Evolutionary conservation across 2,797 vertebrate species (phyloP).

Genomic region (Parauchenoglanis punctatus): DNA sequence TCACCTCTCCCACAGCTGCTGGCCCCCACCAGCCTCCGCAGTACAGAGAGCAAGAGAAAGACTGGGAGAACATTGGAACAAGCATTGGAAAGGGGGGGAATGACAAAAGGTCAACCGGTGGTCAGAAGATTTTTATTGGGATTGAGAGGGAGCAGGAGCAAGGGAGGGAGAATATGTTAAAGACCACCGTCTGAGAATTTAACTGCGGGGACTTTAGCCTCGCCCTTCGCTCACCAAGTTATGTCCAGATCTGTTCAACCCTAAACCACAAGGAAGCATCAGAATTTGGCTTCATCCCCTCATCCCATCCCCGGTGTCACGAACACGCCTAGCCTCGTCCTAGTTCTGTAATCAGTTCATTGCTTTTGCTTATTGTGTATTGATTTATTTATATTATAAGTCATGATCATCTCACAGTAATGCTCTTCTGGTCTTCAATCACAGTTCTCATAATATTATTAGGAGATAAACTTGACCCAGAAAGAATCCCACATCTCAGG

Average conservation of each 20-base stretch:
- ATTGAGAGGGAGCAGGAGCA: slow-evolving; percentile 70
- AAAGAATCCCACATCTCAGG: slow-evolving; percentile 34
- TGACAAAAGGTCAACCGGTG: slow-evolving; percentile 79
- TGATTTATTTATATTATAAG: slow-evolving; percentile 2
- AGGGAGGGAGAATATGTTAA: slow-evolving; percentile 73
- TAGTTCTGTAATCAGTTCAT: background rate
- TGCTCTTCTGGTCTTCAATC: slow-evolving; percentile 24
- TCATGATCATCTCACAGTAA: slow-evolving; percentile 2
- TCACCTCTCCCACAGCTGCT: slow-evolving; percentile 70
- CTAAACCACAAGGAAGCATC: slow-evolving; percentile 1
- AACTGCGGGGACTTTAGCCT: slow-evolving; percentile 76
- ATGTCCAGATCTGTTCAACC: slow-evolving; percentile 46
- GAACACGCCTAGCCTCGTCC: background rate
- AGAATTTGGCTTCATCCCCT: slow-evolving; percentile 1
- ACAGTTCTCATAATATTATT: background rate
- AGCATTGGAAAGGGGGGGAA: slow-evolving; percentile 61
- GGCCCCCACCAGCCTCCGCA: slow-evolving; percentile 68
- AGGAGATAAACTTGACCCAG: slow-evolving; percentile 22
- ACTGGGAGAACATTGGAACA: slow-evolving; percentile 51
- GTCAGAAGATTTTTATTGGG: slow-evolving; percentile 83
- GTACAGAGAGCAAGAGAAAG: slow-evolving; percentile 53
- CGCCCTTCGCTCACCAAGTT: slow-evolving; percentile 66
- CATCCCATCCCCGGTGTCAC: background rate
- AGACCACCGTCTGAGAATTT: slow-evolving; percentile 85
- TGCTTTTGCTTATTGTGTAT: background rate